Percentiles rank a stretch among this genome's conserved stretches.
Conservation (phyloP, 2,797 vertebrate genomes). For the Siniperca scherzeri region DNA sequence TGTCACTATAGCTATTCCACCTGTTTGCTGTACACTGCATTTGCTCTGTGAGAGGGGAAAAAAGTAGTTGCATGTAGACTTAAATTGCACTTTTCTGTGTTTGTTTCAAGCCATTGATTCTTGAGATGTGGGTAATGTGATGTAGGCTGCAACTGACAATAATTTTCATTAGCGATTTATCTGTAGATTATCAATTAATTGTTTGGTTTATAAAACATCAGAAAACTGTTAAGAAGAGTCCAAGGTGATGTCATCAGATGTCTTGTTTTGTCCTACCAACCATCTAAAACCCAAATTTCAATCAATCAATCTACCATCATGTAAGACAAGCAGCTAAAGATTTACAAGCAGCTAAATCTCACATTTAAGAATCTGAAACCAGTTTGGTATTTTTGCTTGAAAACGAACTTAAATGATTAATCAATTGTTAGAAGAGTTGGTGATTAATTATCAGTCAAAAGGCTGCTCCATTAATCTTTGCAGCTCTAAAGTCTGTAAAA, state of each 20-base stretch:
- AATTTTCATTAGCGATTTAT: not conserved
- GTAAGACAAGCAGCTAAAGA: not conserved
- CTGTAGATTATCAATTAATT: not conserved
- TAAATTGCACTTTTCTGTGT: not conserved
- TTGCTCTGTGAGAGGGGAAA: not conserved
- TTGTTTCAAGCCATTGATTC: not conserved
- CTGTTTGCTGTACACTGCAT: constrained; percentile 9
- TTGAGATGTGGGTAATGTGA: not conserved
- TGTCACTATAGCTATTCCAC: constrained; percentile 28
- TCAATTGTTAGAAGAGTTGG: not conserved
- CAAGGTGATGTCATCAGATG: not conserved
- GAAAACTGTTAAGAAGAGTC: not conserved
- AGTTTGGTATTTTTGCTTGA: not conserved
- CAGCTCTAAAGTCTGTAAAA: not conserved
- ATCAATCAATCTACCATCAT: not conserved
- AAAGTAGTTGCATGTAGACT: not conserved
- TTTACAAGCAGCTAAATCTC: too few relatives aligned
- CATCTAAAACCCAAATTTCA: not conserved
- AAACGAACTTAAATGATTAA: not conserved
- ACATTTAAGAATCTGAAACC: not conserved
- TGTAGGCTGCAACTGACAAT: not conserved
- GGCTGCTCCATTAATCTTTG: not conserved
- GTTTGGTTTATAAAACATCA: not conserved
- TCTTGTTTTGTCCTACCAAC: not conserved
- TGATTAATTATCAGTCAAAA: not conserved